These are phyloP conservation scores for Antrozous pallidus DNA, from an alignment of 2,797 vertebrate genomes.

Conservation along the genomic window DNA sequence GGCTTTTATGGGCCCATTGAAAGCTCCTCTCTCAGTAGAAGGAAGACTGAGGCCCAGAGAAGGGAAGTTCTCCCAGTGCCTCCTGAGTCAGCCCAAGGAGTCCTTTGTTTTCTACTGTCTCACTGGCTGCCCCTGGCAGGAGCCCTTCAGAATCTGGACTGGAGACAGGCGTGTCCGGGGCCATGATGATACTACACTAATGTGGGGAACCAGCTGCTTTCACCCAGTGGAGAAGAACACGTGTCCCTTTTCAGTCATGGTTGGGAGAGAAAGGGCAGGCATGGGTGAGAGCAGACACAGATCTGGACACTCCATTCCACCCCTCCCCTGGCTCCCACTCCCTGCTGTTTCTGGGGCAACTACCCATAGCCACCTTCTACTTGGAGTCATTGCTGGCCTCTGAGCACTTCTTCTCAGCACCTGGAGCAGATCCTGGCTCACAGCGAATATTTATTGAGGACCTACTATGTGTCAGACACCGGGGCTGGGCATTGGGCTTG, in stretches of 20 bases:
- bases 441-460: neutral
- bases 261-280: neutral
- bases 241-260: neutral
- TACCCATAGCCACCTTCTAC: neutral
- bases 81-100: neutral
- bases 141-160: neutral
- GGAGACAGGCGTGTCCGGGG: neutral
- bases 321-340: fast-evolving
- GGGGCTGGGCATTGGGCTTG: too few relatives aligned
- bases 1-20: neutral
- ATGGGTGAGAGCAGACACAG: neutral
- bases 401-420: neutral
- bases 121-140: neutral
- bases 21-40: neutral
- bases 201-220: neutral
- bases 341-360: neutral
- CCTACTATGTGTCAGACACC: neutral
- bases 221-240: neutral
- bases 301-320: fast-evolving
- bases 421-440: neutral
- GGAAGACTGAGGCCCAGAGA: neutral
- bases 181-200: neutral
- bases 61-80: neutral
- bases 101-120: neutral
- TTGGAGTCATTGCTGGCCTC: neutral